A percentile compares a stretch with the other conserved stretches of the same genome.
phyloP scores from a whole-genome alignment of 2,113 vertebrate genomes.

The Apodemus speciosus region DNA sequence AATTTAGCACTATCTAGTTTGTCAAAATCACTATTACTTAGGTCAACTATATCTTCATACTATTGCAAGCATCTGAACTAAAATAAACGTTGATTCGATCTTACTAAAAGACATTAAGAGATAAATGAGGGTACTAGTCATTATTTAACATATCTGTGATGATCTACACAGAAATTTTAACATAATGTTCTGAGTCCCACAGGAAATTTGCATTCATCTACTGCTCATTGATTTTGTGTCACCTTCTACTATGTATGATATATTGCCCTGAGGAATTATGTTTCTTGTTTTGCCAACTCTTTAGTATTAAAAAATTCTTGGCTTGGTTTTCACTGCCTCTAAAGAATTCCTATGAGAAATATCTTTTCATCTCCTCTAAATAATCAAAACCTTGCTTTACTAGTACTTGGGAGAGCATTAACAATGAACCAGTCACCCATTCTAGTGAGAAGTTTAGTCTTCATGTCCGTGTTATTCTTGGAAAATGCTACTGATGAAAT shows the following conservation, averaged over 20 bases:
- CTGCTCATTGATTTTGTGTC: constrained; percentile 45
- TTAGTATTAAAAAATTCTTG: not conserved
- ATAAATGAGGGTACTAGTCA: not conserved
- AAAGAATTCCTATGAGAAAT: constrained; percentile 37
- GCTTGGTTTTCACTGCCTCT: not conserved
- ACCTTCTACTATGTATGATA: not conserved
- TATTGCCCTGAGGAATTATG: constrained; percentile 9
- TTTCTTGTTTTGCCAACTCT: constrained; percentile 14
- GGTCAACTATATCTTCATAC: not conserved
- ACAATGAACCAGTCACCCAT: not conserved
- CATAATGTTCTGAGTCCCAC: not conserved
- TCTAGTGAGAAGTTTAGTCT: not conserved
- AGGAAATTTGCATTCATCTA: constrained; percentile 21
- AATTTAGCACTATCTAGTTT: not conserved
- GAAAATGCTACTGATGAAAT: not conserved
- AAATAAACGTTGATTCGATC: not conserved
- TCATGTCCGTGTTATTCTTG: not conserved
- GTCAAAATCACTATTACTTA: not conserved
- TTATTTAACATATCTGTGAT: not conserved
- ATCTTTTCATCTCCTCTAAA: not conserved
- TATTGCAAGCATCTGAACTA: not conserved
- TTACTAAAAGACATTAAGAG: constrained; percentile 50
- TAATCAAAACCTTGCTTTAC: not conserved
- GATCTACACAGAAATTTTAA: not conserved
- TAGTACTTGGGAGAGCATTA: not conserved